Evolutionary conservation across 1,140 invertebrate species (phyloP), one percentile per base, ranked within the genome.

Genomic region (Andricus grossulariae): DNA sequence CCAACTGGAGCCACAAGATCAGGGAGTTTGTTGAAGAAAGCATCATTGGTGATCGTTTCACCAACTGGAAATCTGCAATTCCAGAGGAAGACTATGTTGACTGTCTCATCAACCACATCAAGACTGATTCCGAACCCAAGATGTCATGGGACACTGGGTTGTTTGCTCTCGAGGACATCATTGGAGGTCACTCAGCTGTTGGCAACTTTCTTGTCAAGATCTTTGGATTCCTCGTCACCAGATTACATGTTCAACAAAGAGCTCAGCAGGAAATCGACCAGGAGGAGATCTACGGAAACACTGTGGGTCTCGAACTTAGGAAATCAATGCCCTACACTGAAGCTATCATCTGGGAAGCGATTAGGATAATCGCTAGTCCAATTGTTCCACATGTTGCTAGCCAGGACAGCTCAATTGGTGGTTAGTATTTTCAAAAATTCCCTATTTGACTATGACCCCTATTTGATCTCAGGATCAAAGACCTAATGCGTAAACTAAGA

Each of bases 331-430:
- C 96, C 0, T 98, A 97, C 89, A 96, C 95, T 0, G 96, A 97
- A 91, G 96, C 96, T 0, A 95, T 95, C 0, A 93, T 98, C 16
- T 92, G 95, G 78, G 97, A 98, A 91, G 93, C 95, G 0, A 91
- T 98, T 1, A 90, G 97, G 72, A 92, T 95, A 75, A 94, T 96
- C 0, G 95, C 96, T 1, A 98, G 97, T 0, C 97, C 97, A 0
- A 97, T 98, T 75, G 97, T 98, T 0, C 97, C 97, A 3, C 97
- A 98, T 86, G 96, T 97, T 0, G 96, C 97, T 0, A 97, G 94
- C 21, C 93, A 95, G 79, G 94, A 96, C 78, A 94, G 95, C 1
- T 91, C 93, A 1, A 94, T 98, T 54, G 93, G 93, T 73, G 96
- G 90, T 91, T 79, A 84, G 82, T 85, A 50, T 66, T 54, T 21